Evolutionary conservation across 2,797 vertebrate species (phyloP).

Genomic region (Anguilla marmorata): DNA sequence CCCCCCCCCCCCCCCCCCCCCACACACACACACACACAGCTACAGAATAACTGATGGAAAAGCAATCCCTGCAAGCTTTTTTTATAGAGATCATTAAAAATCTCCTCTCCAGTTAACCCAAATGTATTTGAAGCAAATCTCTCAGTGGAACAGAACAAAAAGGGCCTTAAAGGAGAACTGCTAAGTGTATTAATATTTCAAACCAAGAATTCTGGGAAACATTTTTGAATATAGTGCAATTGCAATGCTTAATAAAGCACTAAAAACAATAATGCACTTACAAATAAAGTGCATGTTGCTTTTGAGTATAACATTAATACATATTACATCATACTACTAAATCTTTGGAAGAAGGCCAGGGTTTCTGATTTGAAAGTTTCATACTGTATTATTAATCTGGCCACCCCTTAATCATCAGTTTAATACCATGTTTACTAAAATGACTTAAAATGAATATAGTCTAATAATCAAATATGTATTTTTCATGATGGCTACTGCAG

Average conservation of each 20-base stretch:
- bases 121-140: background rate
- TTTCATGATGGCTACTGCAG: background rate
- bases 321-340: background rate
- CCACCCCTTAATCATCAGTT: background rate
- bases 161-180: background rate
- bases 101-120: slow-evolving; percentile 15
- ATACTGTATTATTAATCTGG: background rate
- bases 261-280: background rate
- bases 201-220: background rate
- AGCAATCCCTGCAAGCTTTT: slow-evolving; percentile 3
- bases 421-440: background rate
- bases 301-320: background rate
- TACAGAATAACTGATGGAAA: slow-evolving; percentile 16
- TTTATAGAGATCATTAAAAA: slow-evolving; percentile 29
- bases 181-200: background rate
- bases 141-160: slow-evolving; percentile 1
- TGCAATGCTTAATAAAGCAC: background rate
- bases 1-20: background rate
- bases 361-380: background rate
- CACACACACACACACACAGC: background rate
- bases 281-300: background rate
- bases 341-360: background rate
- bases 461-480: background rate
- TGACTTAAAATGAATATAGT: background rate
- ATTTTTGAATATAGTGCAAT: background rate